Conservation (phyloP, 2,888 invertebrate species). For the Teleogryllus oceanicus region DNA sequence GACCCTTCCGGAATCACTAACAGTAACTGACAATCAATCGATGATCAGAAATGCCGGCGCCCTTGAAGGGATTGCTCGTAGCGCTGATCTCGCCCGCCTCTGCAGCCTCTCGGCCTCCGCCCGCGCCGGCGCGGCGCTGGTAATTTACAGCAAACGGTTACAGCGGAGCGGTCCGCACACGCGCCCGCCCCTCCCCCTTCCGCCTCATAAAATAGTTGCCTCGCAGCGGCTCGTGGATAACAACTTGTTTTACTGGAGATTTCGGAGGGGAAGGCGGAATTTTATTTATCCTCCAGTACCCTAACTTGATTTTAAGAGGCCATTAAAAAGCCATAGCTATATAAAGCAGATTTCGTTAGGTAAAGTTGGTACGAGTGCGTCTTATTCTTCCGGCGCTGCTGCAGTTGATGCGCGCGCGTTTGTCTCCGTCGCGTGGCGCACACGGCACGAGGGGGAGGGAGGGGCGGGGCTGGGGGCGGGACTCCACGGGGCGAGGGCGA, state of each 20-base stretch:
- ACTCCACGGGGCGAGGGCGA: too few species aligned
- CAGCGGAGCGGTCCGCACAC: neutral
- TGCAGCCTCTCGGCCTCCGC: too few species aligned
- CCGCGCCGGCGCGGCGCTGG: neutral
- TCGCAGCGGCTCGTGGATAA: conserved; percentile 5
- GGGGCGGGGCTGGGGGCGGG: too few species aligned
- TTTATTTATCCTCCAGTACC: conserved; percentile 8
- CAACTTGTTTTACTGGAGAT: conserved; percentile 18
- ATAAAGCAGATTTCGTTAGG: conserved; percentile 7
- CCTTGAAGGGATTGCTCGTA: too few species aligned
- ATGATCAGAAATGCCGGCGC: too few species aligned
- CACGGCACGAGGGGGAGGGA: too few species aligned
- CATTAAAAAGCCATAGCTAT: conserved; percentile 18
- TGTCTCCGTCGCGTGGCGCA: too few species aligned
- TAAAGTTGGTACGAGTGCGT: conserved; percentile 9
- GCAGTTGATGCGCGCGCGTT: too few species aligned
- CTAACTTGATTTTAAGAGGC: conserved; percentile 10
- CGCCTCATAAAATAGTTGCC: neutral
- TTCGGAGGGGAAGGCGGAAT: conserved; percentile 6
- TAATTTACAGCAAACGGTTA: conserved; percentile 3
- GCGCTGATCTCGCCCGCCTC: too few species aligned
- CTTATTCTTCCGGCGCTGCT: neutral
- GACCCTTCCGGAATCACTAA: too few species aligned
- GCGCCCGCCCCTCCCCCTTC: neutral
- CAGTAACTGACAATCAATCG: too few species aligned